These are phyloP conservation scores for Plecotus auritus DNA, from an alignment of 2,113 vertebrate genomes.

Conservation along the genomic window DNA sequence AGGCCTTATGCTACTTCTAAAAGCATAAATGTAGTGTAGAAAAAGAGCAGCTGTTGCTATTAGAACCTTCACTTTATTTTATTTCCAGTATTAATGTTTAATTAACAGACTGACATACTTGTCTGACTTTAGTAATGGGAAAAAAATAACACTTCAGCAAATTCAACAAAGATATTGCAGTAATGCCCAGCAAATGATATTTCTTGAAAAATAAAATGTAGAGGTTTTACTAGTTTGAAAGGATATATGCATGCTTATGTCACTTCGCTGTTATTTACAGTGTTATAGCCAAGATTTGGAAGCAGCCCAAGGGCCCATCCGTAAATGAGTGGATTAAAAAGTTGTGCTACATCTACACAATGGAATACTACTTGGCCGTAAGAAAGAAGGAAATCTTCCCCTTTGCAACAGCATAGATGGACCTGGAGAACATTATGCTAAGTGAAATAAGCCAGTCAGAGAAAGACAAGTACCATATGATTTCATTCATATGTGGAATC, in stretches of 20 bases:
- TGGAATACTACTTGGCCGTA: background rate
- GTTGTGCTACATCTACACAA: background rate
- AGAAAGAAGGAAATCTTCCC: background rate
- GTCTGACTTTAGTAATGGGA: background rate
- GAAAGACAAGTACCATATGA: background rate
- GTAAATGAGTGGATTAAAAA: background rate
- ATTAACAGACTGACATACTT: background rate
- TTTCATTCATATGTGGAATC: background rate
- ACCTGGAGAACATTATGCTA: background rate
- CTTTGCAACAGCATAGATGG: background rate
- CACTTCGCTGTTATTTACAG: background rate
- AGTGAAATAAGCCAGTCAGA: background rate
- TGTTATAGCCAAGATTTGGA: background rate
- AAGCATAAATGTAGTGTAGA: background rate
- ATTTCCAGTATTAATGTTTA: background rate
- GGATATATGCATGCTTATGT: background rate
- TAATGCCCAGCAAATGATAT: background rate
- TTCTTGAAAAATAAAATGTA: slow-evolving; percentile 17
- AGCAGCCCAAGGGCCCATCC: background rate
- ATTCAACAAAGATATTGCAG: background rate
- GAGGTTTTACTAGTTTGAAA: background rate
- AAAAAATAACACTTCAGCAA: background rate
- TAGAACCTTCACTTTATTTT: slow-evolving; percentile 12
- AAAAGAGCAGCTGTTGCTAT: background rate
- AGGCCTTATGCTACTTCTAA: background rate